Conservation (phyloP, 2,113 vertebrate species). For the Egretta garzetta region DNA sequence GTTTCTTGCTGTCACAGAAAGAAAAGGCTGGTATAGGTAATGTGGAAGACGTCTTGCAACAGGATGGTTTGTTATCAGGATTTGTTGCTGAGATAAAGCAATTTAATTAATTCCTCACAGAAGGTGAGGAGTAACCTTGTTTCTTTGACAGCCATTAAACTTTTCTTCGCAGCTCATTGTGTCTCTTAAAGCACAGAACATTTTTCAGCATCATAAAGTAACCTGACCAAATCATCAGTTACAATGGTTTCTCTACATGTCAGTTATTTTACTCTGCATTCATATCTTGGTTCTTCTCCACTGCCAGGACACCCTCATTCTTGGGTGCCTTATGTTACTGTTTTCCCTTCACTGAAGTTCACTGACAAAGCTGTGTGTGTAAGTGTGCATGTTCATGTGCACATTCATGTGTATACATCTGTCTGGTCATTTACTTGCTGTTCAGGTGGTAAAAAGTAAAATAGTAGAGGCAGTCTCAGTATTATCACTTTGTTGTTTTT, state of each 20-base stretch:
- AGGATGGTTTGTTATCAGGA: neutral
- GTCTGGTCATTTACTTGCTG: neutral
- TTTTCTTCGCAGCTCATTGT: neutral
- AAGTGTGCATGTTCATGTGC: neutral
- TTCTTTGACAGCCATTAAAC: neutral
- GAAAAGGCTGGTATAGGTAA: neutral
- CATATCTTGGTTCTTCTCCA: neutral
- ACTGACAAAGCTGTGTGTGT: neutral
- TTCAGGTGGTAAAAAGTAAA: neutral
- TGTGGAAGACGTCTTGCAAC: accelerated
- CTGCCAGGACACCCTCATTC: neutral
- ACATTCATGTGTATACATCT: neutral
- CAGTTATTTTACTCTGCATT: neutral
- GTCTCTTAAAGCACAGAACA: neutral
- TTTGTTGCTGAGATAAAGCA: neutral
- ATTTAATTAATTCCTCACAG: neutral
- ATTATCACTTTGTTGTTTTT: neutral
- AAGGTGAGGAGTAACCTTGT: neutral
- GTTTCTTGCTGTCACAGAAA: neutral
- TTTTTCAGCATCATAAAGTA: neutral
- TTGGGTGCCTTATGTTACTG: neutral
- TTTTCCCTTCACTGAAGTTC: neutral
- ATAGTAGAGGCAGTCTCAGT: neutral
- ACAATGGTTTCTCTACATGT: neutral
- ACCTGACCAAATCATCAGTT: neutral